Evolutionary conservation across 2,113 vertebrate species (phyloP).

Genomic region (Chloropsis cyanopogon): DNA sequence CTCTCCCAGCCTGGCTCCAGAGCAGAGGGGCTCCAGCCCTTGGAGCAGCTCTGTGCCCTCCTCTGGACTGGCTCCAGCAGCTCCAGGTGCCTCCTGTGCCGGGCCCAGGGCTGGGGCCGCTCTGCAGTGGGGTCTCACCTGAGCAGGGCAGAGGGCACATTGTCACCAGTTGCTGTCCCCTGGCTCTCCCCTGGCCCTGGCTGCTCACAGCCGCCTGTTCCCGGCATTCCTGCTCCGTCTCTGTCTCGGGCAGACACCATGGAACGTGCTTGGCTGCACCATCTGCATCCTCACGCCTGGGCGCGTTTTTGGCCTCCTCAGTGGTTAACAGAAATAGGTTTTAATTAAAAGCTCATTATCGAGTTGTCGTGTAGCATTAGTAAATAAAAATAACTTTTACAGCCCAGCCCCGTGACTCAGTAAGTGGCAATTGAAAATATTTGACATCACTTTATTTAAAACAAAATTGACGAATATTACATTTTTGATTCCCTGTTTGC

Average conservation of each 20-base stretch:
- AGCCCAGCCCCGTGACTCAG: slow-evolving; percentile 11
- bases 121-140: background rate
- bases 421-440: slow-evolving; percentile 11
- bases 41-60: accelerated
- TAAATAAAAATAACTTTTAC: slow-evolving; percentile 61
- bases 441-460: slow-evolving; percentile 12
- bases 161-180: background rate
- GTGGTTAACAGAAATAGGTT: slow-evolving; percentile 59
- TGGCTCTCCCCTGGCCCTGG: background rate
- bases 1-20: background rate
- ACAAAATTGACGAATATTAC: background rate
- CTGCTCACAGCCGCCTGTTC: background rate
- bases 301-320: background rate
- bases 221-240: accelerated
- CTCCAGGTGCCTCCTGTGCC: background rate
- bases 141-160: background rate
- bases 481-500: background rate
- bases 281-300: background rate
- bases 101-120: background rate
- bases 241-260: background rate
- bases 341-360: slow-evolving; percentile 65
- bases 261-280: background rate
- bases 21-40: background rate
- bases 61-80: background rate
- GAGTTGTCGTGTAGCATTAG: slow-evolving; percentile 48